Percentiles rank a stretch among this genome's conserved stretches.
These are phyloP conservation scores for Pandemis heparana DNA, from an alignment of 2,888 invertebrate species.

Conservation along the genomic window DNA sequence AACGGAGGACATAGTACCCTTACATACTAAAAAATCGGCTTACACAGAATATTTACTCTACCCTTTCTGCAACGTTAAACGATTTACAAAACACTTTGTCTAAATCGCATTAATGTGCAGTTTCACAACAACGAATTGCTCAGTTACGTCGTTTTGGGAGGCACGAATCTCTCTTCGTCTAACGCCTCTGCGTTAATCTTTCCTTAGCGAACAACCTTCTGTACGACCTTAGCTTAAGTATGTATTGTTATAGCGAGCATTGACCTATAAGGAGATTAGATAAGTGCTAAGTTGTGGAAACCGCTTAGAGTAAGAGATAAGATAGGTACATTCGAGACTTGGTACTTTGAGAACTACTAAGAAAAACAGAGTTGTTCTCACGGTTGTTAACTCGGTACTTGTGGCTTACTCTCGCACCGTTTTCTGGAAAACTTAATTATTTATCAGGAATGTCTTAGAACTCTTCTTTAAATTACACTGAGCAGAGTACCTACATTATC, in stretches of 20 bases:
- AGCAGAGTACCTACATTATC: neutral
- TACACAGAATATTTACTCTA: too few relatives aligned
- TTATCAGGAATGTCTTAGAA: neutral
- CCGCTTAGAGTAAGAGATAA: slow-evolving; percentile 4
- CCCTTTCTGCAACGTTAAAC: neutral
- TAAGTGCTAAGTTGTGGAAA: slow-evolving; percentile 14
- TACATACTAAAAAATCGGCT: too few relatives aligned
- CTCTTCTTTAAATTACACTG: neutral
- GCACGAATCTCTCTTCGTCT: too few relatives aligned
- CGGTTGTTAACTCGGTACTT: slow-evolving; percentile 2
- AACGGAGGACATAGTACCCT: neutral
- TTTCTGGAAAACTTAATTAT: neutral
- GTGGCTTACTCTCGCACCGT: neutral
- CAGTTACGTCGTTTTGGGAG: too few relatives aligned
- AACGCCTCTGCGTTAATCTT: neutral
- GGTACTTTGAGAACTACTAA: neutral
- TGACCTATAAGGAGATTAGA: slow-evolving; percentile 5
- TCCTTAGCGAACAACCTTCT: neutral
- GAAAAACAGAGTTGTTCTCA: neutral
- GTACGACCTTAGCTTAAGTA: neutral
- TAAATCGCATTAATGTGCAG: neutral
- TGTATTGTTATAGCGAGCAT: neutral
- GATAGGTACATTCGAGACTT: neutral
- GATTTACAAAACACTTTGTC: neutral
- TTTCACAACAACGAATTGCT: too few relatives aligned